Evolutionary conservation across 2,888 invertebrate species (phyloP).

Genomic region (Hedychridium roseum): DNA sequence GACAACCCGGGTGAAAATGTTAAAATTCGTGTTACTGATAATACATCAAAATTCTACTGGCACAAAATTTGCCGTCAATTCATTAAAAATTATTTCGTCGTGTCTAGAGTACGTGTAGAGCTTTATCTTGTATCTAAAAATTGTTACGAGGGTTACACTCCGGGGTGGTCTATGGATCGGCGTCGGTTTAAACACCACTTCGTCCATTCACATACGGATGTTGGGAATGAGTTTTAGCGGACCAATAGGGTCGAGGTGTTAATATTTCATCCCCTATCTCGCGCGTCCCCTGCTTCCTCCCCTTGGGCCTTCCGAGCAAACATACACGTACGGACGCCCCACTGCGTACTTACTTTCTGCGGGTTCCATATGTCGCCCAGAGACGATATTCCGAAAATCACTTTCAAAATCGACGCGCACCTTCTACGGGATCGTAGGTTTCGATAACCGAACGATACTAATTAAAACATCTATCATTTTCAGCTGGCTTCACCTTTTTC

Average conservation of each 20-base stretch:
- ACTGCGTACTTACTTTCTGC: slow-evolving; percentile 29
- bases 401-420: too few relatives aligned
- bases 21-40: not conserved
- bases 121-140: too few relatives aligned
- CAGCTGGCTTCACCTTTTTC: too few relatives aligned
- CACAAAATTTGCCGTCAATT: slow-evolving; percentile 1
- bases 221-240: slow-evolving; percentile 21
- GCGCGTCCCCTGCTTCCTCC: slow-evolving; percentile 10
- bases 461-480: too few relatives aligned
- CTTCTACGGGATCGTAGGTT: too few relatives aligned
- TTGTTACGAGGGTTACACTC: too few relatives aligned
- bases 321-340: slow-evolving; percentile 18
- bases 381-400: too few relatives aligned
- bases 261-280: slow-evolving; percentile 39
- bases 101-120: slow-evolving; percentile 1
- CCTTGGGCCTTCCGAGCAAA: slow-evolving; percentile 16
- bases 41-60: not conserved
- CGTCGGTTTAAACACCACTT: too few relatives aligned
- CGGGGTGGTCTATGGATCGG: too few relatives aligned
- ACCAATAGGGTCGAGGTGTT: slow-evolving; percentile 29
- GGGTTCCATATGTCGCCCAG: slow-evolving; percentile 17
- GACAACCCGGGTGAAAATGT: not conserved
- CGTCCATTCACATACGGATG: not conserved
- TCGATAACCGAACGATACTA: too few relatives aligned
- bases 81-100: slow-evolving; percentile 13